These are phyloP conservation scores for Smittia aterrima DNA, from an alignment of 2,888 invertebrate genomes.

Conservation along the genomic window DNA sequence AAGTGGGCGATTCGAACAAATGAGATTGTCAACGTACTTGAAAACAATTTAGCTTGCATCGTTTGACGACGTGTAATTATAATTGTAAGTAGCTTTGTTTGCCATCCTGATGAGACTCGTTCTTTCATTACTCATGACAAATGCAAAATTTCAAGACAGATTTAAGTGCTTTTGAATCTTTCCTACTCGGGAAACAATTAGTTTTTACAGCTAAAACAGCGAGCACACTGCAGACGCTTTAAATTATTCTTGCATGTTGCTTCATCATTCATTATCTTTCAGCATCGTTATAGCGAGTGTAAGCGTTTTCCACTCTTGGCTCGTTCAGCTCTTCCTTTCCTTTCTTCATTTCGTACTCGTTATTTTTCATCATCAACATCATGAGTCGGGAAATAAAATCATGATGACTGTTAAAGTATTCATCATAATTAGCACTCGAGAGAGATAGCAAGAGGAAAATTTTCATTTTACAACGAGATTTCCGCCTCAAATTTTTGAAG, in stretches of 20 bases:
- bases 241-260: slow-evolving; percentile 33
- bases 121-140: not conserved
- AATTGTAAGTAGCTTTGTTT: not conserved
- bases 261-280: slow-evolving; percentile 39
- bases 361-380: slow-evolving; percentile 13
- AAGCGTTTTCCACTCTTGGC: slow-evolving; percentile 1
- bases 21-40: too few species aligned
- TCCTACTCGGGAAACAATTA: slow-evolving; percentile 25
- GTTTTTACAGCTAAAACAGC: slow-evolving; percentile 20
- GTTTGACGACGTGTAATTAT: not conserved
- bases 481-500: not conserved
- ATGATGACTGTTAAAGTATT: slow-evolving; percentile 39
- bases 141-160: not conserved
- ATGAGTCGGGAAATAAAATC: slow-evolving; percentile 23
- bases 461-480: not conserved
- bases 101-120: not conserved
- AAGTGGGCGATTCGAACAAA: too few species aligned
- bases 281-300: not conserved
- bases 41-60: not conserved
- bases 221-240: slow-evolving; percentile 15
- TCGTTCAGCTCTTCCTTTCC: not conserved
- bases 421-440: slow-evolving; percentile 33
- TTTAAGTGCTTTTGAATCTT: slow-evolving; percentile 1
- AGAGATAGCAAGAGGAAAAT: too few species aligned
- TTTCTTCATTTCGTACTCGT: not conserved